Conservation (phyloP, 2,113 vertebrate genomes). For the Mobula hypostoma region DNA sequence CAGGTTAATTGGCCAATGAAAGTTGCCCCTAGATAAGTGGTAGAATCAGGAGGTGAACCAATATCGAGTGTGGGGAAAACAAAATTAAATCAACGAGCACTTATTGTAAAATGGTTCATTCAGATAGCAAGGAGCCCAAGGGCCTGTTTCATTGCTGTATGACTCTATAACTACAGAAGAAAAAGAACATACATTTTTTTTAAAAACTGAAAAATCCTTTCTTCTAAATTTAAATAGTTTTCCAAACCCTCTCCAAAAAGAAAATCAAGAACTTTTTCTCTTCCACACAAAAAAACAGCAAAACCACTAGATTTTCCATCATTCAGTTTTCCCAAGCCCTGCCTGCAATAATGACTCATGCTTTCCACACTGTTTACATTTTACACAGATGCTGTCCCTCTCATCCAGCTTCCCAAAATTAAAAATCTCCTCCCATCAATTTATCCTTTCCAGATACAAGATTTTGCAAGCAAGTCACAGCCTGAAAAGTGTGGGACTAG, state of each 20-base stretch:
- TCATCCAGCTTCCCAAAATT: background rate
- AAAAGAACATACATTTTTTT: background rate
- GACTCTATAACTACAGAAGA: background rate
- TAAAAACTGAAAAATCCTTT: background rate
- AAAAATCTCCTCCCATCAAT: background rate
- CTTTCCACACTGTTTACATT: background rate
- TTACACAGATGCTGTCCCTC: background rate
- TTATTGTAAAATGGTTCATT: no score
- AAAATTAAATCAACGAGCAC: no score
- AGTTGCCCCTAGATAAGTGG: no score
- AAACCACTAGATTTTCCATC: background rate
- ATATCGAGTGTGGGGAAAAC: no score
- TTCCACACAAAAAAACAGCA: background rate
- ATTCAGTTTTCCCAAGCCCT: background rate
- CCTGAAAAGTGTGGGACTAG: background rate
- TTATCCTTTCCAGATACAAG: background rate
- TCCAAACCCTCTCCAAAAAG: background rate
- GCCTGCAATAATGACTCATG: background rate
- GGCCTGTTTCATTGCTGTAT: no score
- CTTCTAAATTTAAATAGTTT: background rate
- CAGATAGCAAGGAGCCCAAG: no score
- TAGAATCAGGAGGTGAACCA: no score
- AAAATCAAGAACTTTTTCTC: background rate
- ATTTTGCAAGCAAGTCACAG: background rate
- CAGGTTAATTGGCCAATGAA: no score